These are phyloP conservation scores for Orthosia gracilis DNA, from an alignment of 2,888 invertebrate genomes.

Conservation along the genomic window DNA sequence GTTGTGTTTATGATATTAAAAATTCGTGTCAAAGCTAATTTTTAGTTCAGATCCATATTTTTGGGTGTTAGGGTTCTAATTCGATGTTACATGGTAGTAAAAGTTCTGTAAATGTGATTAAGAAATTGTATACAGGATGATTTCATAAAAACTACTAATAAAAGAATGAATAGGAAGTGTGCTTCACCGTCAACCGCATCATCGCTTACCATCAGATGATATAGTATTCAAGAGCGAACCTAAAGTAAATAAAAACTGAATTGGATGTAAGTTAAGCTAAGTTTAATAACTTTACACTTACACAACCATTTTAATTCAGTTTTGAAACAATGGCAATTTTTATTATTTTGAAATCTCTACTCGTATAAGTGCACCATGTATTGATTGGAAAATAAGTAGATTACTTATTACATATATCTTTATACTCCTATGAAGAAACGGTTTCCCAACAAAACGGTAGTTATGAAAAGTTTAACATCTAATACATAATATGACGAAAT, in stretches of 20 bases:
- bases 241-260: no score
- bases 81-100: conserved; percentile 9
- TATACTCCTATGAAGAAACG: conserved; percentile 9
- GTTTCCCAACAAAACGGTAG: conserved; percentile 12
- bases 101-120: conserved; percentile 10
- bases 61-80: conserved; percentile 9
- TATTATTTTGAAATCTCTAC: no score
- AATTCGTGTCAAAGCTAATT: conserved; percentile 53
- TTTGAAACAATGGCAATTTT: no score
- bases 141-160: no score
- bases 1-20: conserved; percentile 59
- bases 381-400: conserved; percentile 1
- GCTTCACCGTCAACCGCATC: no score
- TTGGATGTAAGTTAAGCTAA: no score
- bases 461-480: conserved; percentile 30
- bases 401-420: no score
- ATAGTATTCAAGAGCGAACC: no score
- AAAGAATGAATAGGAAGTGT: no score
- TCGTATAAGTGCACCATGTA: neutral
- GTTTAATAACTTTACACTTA: no score
- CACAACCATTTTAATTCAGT: no score
- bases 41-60: conserved; percentile 48
- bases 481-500: conserved; percentile 34
- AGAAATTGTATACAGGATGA: neutral
- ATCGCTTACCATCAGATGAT: no score